Evolutionary conservation across 2,113 vertebrate genomes (phyloP).

Genomic region (Paracanthobrama guichenoti): DNA sequence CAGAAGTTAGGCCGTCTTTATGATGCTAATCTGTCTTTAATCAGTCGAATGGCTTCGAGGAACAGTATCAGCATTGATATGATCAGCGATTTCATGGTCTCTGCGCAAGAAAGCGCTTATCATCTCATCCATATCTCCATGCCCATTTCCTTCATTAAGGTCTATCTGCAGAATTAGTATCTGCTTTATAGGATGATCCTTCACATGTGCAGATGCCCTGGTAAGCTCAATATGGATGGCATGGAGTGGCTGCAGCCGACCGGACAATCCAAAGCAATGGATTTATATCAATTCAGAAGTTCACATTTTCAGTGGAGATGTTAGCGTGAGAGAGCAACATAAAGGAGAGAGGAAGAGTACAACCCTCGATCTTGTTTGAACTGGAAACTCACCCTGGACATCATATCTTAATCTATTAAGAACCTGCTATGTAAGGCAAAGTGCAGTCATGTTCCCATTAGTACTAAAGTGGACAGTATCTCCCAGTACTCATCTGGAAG

Average conservation of each 20-base stretch:
- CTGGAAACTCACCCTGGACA: neutral
- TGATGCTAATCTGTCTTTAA: slow-evolving; percentile 16
- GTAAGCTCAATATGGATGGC: neutral
- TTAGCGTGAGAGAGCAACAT: neutral
- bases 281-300: neutral
- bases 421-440: neutral
- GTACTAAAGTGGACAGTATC: neutral
- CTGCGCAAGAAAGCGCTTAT: slow-evolving; percentile 24
- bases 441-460: neutral
- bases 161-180: slow-evolving; percentile 19
- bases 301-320: neutral
- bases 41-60: slow-evolving; percentile 4
- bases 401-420: neutral
- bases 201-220: neutral
- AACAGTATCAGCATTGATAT: slow-evolving; percentile 7
- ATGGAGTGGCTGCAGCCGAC: neutral
- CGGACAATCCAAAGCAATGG: neutral
- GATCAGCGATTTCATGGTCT: slow-evolving; percentile 10
- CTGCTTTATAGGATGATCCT: neutral
- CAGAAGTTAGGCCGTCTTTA: neutral
- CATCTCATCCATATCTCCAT: neutral
- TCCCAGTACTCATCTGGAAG: neutral
- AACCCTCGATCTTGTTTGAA: neutral
- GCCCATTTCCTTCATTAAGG: slow-evolving; percentile 25
- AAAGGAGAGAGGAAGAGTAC: neutral